A percentile compares a stretch with the other conserved stretches of the same genome.
Conservation (phyloP, 2,888 invertebrate genomes). For the Dryomyza anilis region DNA sequence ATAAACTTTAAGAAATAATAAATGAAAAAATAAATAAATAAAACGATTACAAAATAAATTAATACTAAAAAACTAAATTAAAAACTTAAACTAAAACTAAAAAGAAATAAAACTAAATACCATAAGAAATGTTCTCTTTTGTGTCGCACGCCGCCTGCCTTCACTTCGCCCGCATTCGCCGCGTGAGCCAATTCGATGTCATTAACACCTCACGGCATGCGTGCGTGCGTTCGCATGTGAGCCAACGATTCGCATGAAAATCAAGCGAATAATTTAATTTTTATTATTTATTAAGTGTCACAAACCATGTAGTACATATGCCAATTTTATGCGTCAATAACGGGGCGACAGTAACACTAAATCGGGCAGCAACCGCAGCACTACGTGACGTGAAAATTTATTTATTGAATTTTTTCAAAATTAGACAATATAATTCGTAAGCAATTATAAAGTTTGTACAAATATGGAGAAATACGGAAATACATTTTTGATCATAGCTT, state of each 20-base stretch:
- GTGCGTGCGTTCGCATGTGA: not conserved
- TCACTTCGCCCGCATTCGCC: not conserved
- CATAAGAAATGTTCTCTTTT: no score
- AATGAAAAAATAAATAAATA: not conserved
- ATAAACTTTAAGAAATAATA: not conserved
- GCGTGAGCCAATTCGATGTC: slow-evolving; percentile 29
- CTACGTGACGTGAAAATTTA: no score
- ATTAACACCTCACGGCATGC: slow-evolving; percentile 31
- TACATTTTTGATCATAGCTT: no score
- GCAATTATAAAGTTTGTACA: no score
- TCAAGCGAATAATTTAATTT: slow-evolving; percentile 22
- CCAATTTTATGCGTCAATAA: no score
- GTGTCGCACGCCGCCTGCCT: no score
- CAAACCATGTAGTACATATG: no score
- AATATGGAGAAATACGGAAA: no score
- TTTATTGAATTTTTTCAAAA: no score
- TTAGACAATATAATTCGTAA: no score
- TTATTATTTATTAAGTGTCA: not conserved
- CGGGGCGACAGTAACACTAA: no score
- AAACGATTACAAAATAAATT: not conserved
- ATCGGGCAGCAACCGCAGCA: no score
- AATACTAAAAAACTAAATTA: not conserved
- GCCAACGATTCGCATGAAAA: not conserved
- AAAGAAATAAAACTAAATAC: not conserved
- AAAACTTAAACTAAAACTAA: not conserved